Base-by-base conservation (phyloP, 2,113 vertebrate species). In the Gobiocypris rarus region DNA sequence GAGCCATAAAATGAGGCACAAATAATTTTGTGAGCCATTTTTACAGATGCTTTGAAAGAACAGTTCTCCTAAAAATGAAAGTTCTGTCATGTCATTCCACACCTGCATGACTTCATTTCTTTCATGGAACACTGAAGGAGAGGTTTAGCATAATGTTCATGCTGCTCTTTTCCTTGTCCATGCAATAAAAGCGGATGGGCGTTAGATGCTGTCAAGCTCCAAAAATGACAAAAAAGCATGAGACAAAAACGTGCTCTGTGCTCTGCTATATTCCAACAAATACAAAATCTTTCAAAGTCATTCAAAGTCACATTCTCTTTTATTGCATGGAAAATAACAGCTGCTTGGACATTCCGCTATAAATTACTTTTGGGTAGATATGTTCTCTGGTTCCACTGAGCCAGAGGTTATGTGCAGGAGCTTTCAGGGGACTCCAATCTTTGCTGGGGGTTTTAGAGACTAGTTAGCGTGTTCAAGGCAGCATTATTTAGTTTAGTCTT, bases 401-500 rank as follows among this genome's bases (percentile, higher is more conserved):
- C 41, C 41, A 1, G 41, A n/a, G 54, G 7, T 43, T 70, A 70
- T 41, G 9, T 1, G 1, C 4, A 69, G 34, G n/a, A 38, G 9
- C 9, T 70, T 70, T 43, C 9, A 43, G 19, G 17, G 34, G 19
- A 70, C 19, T 41, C 67, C 67, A 70, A 19, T 70, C 19, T 41
- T n/a, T 70, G 41, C 38, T 48, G 77, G 15, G 7, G 38, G n/a
- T 19, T 79, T 80, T 65, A 28, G 15, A 63, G 54, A 31, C 19
- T 11, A 58, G 31, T 15, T 77, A 41, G 3, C 43, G 14, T 7
- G 3, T 78, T 61, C 1, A 2, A 79, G 58, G 1, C 1, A 50
- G 58, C 5, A 17, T 34, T 52, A 61, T 52, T 81, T 81, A 34
- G 61, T 52, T 52, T 54, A n/a, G 45, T 81, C 61, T 80, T 80